Conservation (phyloP, 2,113 vertebrate species). For the Saccopteryx leptura region DNA sequence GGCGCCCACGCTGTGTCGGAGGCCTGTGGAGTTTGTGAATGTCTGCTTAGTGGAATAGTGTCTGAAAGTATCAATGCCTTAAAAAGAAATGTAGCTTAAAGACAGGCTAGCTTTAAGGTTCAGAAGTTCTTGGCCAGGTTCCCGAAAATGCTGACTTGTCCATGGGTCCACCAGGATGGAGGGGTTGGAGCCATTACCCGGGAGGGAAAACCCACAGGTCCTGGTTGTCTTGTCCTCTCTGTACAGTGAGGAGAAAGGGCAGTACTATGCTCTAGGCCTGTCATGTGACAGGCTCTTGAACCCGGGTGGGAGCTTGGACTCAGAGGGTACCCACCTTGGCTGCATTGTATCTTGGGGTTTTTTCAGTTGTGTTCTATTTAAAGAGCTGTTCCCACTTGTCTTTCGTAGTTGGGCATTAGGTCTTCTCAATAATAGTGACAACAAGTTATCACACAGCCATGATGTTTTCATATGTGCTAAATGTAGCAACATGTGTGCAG, state of each 20-base stretch:
- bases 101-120: not conserved
- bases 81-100: not conserved
- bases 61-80: not conserved
- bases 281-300: not conserved
- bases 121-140: not conserved
- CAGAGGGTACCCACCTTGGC: accelerated
- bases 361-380: not conserved
- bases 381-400: not conserved
- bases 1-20: not conserved
- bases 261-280: not conserved
- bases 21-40: not conserved
- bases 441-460: too few relatives aligned
- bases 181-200: not conserved
- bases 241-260: not conserved
- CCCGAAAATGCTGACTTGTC: not conserved
- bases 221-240: not conserved
- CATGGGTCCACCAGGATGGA: accelerated
- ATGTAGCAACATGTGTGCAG: not conserved
- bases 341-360: not conserved
- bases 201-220: accelerated
- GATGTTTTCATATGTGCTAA: not conserved
- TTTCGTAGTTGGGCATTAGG: not conserved
- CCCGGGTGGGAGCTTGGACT: not conserved
- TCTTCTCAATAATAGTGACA: not conserved
- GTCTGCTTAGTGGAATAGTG: not conserved